Conservation (phyloP, 2,888 invertebrate genomes). For the Epistrophe grossulariae region DNA sequence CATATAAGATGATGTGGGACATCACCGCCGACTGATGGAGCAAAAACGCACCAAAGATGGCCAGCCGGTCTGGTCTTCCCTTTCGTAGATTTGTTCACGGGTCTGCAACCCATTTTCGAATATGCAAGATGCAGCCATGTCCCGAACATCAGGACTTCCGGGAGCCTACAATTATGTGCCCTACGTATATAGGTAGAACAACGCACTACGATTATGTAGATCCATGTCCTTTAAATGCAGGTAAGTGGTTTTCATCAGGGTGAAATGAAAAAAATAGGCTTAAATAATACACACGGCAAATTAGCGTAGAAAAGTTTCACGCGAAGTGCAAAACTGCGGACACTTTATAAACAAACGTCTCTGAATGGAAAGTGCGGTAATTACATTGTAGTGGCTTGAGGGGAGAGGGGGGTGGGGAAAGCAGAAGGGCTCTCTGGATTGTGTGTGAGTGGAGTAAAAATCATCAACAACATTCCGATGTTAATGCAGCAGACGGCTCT, state of each 20-base stretch:
- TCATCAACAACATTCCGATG: constrained; percentile 60
- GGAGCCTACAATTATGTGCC: constrained; percentile 91
- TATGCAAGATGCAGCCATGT: constrained; percentile 96
- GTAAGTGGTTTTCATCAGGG: constrained; percentile 81
- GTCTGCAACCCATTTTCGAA: constrained; percentile 94
- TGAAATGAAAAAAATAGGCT: background rate
- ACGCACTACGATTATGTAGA: constrained; percentile 92
- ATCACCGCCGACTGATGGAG: too few relatives aligned
- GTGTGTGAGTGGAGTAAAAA: constrained; percentile 12
- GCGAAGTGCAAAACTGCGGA: constrained; percentile 59
- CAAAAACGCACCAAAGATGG: too few relatives aligned
- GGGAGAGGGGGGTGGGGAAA: background rate
- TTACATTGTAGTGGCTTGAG: constrained; percentile 56
- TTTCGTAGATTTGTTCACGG: too few relatives aligned
- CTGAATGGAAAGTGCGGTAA: constrained; percentile 64
- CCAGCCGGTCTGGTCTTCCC: too few relatives aligned
- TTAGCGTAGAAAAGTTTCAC: constrained; percentile 52
- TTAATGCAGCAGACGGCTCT: constrained; percentile 47
- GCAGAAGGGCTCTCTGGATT: background rate
- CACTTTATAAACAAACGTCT: constrained; percentile 62
- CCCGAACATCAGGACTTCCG: constrained; percentile 85
- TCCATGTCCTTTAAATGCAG: constrained; percentile 94
- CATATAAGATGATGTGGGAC: too few relatives aligned
- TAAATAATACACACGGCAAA: constrained; percentile 43
- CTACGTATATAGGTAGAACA: constrained; percentile 93